A percentile compares a stretch with the other conserved stretches of the same genome.
Conservation (phyloP, 2,888 invertebrate species). For the Diarsia brunnea region DNA sequence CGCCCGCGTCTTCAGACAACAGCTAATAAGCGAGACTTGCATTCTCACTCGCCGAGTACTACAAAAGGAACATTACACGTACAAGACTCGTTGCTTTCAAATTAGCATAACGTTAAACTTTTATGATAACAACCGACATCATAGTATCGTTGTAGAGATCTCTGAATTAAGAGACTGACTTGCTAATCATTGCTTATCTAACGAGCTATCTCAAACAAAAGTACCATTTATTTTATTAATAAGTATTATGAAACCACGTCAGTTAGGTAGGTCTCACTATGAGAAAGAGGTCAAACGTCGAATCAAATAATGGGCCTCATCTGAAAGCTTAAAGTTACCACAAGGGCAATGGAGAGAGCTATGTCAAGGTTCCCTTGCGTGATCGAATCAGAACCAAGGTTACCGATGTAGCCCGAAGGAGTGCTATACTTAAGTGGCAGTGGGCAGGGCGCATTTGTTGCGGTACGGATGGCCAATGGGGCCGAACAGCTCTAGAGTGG, state of each 20-base stretch:
- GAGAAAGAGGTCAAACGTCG: too few relatives aligned
- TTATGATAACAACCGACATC: slow-evolving; percentile 23
- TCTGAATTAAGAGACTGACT: background rate
- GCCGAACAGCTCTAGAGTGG: too few relatives aligned
- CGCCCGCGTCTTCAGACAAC: background rate
- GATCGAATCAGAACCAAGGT: too few relatives aligned
- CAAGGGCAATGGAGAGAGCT: too few relatives aligned
- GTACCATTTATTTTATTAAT: background rate
- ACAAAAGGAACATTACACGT: slow-evolving; percentile 13
- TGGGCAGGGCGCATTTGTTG: too few relatives aligned
- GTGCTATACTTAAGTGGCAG: too few relatives aligned
- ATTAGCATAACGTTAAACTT: slow-evolving; percentile 41
- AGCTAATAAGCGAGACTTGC: slow-evolving; percentile 34
- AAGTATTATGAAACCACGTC: background rate
- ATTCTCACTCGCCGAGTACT: slow-evolving; percentile 11
- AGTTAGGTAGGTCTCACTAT: too few relatives aligned
- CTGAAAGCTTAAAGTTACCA: too few relatives aligned
- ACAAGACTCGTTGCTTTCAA: slow-evolving; percentile 14
- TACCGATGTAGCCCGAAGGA: too few relatives aligned
- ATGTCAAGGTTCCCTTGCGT: too few relatives aligned
- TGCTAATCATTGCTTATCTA: background rate
- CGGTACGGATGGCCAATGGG: too few relatives aligned
- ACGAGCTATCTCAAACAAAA: slow-evolving; percentile 6
- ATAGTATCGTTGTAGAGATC: slow-evolving; percentile 1
- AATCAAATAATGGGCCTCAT: too few relatives aligned